Percentiles rank a stretch among this genome's conserved stretches.
phyloP scores from a whole-genome alignment of 2,113 vertebrate genomes.

The Prietella phreatophila region DNA sequence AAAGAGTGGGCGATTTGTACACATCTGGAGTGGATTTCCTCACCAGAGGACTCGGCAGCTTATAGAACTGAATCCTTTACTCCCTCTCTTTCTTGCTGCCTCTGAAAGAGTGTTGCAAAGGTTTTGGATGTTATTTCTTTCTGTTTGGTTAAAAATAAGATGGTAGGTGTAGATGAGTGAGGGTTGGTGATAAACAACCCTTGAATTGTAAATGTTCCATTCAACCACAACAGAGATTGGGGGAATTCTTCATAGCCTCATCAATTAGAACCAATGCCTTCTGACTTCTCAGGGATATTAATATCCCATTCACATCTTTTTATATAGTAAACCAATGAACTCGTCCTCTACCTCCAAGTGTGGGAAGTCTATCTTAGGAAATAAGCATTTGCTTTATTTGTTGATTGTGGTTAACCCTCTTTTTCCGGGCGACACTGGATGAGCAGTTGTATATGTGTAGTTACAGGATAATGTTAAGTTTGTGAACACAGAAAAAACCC shows the following conservation, averaged over 20 bases:
- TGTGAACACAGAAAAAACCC: slow-evolving; percentile 14
- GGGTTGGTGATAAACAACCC: slow-evolving; percentile 60
- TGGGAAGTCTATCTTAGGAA: slow-evolving; percentile 15
- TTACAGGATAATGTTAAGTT: slow-evolving; percentile 31
- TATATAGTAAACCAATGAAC: slow-evolving; percentile 16
- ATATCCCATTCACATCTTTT: slow-evolving; percentile 30
- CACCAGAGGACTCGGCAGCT: slow-evolving; percentile 54
- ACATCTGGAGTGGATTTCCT: slow-evolving; percentile 75
- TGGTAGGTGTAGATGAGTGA: slow-evolving; percentile 62
- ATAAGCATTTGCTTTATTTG: slow-evolving; percentile 40
- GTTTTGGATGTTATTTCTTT: slow-evolving; percentile 49
- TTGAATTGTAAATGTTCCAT: slow-evolving; percentile 40
- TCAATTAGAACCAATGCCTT: slow-evolving; percentile 4
- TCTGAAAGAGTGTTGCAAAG: slow-evolving; percentile 23
- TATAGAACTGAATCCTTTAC: slow-evolving; percentile 38
- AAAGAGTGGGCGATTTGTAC: slow-evolving; percentile 60
- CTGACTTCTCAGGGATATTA: slow-evolving; percentile 21
- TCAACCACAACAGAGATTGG: slow-evolving; percentile 33
- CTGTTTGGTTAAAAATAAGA: slow-evolving; percentile 70
- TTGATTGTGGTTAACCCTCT: slow-evolving; percentile 36
- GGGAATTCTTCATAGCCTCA: slow-evolving; percentile 11
- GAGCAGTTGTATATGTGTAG: not conserved
- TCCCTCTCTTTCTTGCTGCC: slow-evolving; percentile 24
- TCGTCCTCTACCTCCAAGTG: slow-evolving; percentile 6
- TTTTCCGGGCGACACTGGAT: not conserved